A percentile compares a stretch with the other conserved stretches of the same genome.
Evolutionary conservation across 1,140 invertebrate genomes (phyloP).

Genomic region (Drosophila nannoptera): DNA sequence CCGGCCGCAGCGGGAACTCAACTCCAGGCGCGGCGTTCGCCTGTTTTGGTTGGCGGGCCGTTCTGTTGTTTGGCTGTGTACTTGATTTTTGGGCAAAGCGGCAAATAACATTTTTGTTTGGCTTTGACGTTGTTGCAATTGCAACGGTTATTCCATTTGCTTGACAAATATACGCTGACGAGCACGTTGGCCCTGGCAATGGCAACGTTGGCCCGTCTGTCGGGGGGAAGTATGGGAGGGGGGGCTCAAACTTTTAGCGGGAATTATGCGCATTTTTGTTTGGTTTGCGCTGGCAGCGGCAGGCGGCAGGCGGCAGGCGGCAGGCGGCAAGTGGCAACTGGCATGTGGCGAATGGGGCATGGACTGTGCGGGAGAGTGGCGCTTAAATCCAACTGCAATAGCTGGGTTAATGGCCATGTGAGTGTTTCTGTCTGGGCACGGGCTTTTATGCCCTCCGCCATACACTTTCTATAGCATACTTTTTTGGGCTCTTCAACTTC

Average conservation of each 20-base stretch:
- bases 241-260: constrained; percentile 59
- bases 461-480: constrained; percentile 48
- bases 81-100: constrained; percentile 77
- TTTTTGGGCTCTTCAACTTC: constrained; percentile 48
- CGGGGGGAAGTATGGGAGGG: too few species aligned
- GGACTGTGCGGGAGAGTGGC: constrained; percentile 39
- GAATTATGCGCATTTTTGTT: constrained; percentile 76
- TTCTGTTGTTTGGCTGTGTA: constrained; percentile 59
- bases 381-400: constrained; percentile 43
- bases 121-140: constrained; percentile 76
- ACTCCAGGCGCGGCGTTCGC: constrained; percentile 17
- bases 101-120: constrained; percentile 78
- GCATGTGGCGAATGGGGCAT: constrained; percentile 19
- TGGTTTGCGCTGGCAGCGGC: constrained; percentile 49
- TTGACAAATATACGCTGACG: constrained; percentile 72
- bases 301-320: constrained; percentile 39
- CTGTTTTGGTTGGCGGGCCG: constrained; percentile 30
- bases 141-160: constrained; percentile 76
- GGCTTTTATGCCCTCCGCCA: constrained; percentile 56
- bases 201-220: too few species aligned
- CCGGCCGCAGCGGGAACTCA: not conserved
- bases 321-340: constrained; percentile 37
- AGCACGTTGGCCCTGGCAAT: constrained; percentile 17
- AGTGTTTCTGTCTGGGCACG: constrained; percentile 32
- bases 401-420: constrained; percentile 55